Evolutionary conservation across 1,140 invertebrate species (phyloP).

Genomic region (Zaprionus nigranus): DNA sequence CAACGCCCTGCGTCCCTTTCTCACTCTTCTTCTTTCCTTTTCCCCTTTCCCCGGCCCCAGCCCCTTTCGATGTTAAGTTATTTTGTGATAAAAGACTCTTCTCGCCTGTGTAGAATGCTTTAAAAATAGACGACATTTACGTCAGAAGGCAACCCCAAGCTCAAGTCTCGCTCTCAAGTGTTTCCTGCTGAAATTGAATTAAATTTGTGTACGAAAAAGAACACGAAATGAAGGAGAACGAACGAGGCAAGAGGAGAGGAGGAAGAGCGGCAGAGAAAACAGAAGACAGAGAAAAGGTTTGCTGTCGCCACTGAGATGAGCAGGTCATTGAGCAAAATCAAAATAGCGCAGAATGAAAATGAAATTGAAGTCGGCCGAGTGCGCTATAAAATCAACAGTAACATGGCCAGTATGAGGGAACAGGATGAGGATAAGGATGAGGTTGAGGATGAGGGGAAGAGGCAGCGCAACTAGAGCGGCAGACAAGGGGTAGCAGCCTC

Average conservation of each 20-base stretch:
- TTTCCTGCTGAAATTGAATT: slow-evolving; percentile 48
- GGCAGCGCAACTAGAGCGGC: slow-evolving; percentile 23
- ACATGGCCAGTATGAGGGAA: neutral
- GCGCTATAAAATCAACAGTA: slow-evolving; percentile 48
- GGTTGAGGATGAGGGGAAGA: neutral
- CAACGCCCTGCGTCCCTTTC: neutral
- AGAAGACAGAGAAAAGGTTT: slow-evolving; percentile 14
- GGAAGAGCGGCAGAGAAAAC: neutral
- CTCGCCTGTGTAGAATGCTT: slow-evolving; percentile 6
- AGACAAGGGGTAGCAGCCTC: slow-evolving; percentile 5
- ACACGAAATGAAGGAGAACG: neutral
- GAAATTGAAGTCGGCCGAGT: slow-evolving; percentile 44
- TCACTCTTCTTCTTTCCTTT: neutral
- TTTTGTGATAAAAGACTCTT: slow-evolving; percentile 27
- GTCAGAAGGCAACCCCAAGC: slow-evolving; percentile 10
- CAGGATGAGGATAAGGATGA: neutral
- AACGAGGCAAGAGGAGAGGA: neutral
- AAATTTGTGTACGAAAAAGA: slow-evolving; percentile 49
- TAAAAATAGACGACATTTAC: slow-evolving; percentile 35
- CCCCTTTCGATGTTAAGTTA: neutral
- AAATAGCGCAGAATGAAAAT: slow-evolving; percentile 54
- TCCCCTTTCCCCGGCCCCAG: too few species aligned
- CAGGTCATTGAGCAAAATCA: slow-evolving; percentile 49
- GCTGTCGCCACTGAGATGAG: slow-evolving; percentile 41
- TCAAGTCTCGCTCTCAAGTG: slow-evolving; percentile 32